Evolutionary conservation across 2,113 vertebrate genomes (phyloP).

Genomic region (Oriolus oriolus): DNA sequence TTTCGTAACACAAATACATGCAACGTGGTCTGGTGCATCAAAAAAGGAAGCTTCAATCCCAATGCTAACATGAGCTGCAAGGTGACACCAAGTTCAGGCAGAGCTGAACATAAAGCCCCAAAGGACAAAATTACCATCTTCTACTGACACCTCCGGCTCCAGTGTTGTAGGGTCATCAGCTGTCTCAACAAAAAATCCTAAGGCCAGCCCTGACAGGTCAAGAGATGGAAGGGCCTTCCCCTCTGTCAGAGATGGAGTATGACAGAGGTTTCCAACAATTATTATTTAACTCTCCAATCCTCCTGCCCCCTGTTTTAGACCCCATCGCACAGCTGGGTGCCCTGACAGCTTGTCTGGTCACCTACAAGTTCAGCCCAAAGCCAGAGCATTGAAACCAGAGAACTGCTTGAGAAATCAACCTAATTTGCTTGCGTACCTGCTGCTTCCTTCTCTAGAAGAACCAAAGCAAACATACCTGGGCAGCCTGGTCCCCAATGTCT

Average conservation of each 20-base stretch:
- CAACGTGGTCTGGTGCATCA: fast-evolving
- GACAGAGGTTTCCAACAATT: neutral
- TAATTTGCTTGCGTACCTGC: fast-evolving
- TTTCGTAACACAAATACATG: neutral
- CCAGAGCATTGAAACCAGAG: neutral
- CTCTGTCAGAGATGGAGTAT: neutral
- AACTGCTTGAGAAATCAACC: neutral
- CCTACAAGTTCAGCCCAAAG: neutral
- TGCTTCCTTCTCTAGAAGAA: neutral
- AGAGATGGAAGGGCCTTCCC: neutral
- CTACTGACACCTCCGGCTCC: neutral
- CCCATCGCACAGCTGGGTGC: fast-evolving
- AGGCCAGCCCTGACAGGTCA: neutral
- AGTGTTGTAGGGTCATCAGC: neutral
- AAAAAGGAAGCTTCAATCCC: neutral
- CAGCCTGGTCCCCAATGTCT: constrained; percentile 71
- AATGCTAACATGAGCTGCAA: neutral
- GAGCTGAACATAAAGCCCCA: neutral
- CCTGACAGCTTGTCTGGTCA: neutral
- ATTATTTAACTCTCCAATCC: neutral
- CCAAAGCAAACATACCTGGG: constrained; percentile 71
- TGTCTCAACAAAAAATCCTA: neutral
- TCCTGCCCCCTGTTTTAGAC: neutral
- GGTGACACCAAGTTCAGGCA: neutral
- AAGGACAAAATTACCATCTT: neutral